Base-by-base conservation (phyloP, 2,888 invertebrate genomes). In the Cinara cedri region DNA sequence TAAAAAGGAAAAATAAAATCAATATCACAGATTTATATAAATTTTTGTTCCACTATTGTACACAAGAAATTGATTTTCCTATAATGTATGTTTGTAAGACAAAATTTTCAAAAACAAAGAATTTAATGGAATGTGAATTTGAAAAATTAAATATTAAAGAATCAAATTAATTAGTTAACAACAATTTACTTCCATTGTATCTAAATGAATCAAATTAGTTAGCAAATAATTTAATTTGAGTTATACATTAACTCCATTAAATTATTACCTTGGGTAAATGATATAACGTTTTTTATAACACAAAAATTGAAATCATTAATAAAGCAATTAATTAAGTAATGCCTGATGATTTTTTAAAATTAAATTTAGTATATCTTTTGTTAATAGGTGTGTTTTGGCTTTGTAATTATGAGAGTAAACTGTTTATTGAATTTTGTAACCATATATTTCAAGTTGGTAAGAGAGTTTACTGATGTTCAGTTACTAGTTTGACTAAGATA, bases 121-220 rank as follows among this genome's bases (percentile, higher is more conserved):
- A 34, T 34, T 34, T 51, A 72, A 72, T 63, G 74, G 74, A 74
- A 74, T 74, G 74, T 51, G 21, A 72, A 34, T n/a, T 11, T 11
- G 26, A 63, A 49, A 51, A 42, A 34, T 21, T 71, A 49, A 68
- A 68, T 51, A 1, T 16, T 63, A 62, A 42, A 24, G 16, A 9
- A 42, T 55, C 42, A 34, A 44, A 65, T 13, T 44, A 44, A 57
- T 21, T 24, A 24, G n/a, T 51, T 51, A 51, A 14, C 8, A n/a
- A 51, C n/a, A 51, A n/a, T 14, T n/a, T n/a, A n/a, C n/a, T n/a
- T n/a, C n/a, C n/a, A n/a, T n/a, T n/a, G n/a, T n/a, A n/a, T n/a
- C n/a, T n/a, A n/a, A 65, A 44, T 13, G 6, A 74, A 63, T 21
- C 16, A 34, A 21, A 21, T 63, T 19, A 42, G 34, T 49, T 13